Conservation (phyloP, 2,888 invertebrate genomes). For the Siphlonurus alternatus region DNA sequence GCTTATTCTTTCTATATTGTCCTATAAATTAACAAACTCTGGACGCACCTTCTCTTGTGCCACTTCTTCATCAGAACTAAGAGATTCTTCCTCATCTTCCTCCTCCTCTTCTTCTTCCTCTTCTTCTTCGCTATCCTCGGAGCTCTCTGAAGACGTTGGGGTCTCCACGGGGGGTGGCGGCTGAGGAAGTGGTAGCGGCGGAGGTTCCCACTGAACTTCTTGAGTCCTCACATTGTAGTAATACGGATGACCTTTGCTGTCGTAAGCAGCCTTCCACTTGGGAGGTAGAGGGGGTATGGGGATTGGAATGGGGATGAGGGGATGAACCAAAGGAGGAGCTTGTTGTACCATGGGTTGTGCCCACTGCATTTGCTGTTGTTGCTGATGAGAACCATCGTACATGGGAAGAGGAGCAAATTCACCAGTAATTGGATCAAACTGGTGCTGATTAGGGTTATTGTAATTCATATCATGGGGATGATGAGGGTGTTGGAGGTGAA, state of each 20-base stretch:
- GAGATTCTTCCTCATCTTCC: conserved; percentile 22
- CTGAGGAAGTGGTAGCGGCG: conserved; percentile 18
- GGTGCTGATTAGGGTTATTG: not conserved
- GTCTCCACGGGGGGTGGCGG: conserved; percentile 4
- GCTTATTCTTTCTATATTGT: too few relatives aligned
- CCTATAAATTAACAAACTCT: too few relatives aligned
- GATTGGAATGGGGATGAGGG: conserved; percentile 19
- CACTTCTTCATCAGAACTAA: conserved; percentile 14
- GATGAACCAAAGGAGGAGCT: conserved; percentile 24
- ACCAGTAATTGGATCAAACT: not conserved
- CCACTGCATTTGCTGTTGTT: conserved; percentile 14
- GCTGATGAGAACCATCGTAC: conserved; percentile 19
- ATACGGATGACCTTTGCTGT: conserved; percentile 68
- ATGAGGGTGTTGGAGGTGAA: too few relatives aligned
- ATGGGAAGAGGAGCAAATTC: conserved; percentile 14
- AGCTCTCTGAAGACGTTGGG: conserved; percentile 5
- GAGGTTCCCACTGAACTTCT: conserved; percentile 57
- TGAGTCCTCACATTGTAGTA: conserved; percentile 76
- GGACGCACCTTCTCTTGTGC: conserved; percentile 10
- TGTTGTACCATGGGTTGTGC: conserved; percentile 7
- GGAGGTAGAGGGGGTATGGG: conserved; percentile 44
- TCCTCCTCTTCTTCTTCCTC: conserved; percentile 15
- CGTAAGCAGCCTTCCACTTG: conserved; percentile 74
- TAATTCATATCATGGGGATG: not conserved
- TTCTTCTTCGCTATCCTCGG: conserved; percentile 8